These are phyloP conservation scores for Brenthis daphne DNA, from an alignment of 2,888 invertebrate species.

Conservation along the genomic window DNA sequence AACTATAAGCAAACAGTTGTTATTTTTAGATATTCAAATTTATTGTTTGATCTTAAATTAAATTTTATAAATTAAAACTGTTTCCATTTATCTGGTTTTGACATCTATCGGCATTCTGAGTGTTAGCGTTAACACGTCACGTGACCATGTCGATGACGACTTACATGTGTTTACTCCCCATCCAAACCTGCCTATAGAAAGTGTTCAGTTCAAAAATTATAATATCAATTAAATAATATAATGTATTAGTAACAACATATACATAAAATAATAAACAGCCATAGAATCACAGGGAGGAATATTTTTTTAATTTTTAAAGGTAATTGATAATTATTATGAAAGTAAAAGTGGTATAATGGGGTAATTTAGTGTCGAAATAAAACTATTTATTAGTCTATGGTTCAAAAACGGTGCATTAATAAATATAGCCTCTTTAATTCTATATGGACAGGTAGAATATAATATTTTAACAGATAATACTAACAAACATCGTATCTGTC, in stretches of 20 bases:
- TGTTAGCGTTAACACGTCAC: no score
- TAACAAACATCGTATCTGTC: slow-evolving; percentile 5
- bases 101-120: no score
- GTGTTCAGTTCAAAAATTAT: neutral
- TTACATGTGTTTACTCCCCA: no score
- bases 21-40: no score
- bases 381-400: no score
- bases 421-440: neutral
- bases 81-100: no score
- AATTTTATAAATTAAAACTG: no score
- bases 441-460: neutral
- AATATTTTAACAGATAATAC: neutral
- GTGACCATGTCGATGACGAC: no score
- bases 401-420: no score
- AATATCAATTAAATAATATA: slow-evolving; percentile 30
- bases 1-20: no score
- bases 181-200: no score
- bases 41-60: no score
- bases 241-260: slow-evolving; percentile 22
- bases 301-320: slow-evolving; percentile 36
- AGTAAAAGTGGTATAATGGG: slow-evolving; percentile 6
- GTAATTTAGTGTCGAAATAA: neutral
- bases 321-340: neutral
- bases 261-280: slow-evolving; percentile 54
- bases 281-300: slow-evolving; percentile 60